phyloP scores from a whole-genome alignment of 2,888 invertebrate genomes.

The Graphium colonna region DNA sequence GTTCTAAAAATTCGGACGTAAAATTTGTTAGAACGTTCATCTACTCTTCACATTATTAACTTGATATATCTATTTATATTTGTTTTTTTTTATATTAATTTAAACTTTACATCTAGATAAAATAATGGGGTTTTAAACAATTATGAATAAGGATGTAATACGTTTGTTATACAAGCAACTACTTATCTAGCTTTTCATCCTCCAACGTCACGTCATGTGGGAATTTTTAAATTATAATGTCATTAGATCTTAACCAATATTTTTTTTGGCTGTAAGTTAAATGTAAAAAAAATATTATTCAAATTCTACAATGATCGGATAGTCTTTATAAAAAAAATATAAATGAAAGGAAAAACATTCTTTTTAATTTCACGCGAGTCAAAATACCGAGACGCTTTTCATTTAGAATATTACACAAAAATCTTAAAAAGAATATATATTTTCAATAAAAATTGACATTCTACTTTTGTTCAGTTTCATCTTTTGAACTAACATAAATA shows the following conservation, averaged over 20 bases:
- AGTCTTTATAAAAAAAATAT: not conserved
- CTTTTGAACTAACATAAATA: not conserved
- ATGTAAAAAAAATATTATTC: not conserved
- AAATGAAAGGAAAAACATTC: not conserved
- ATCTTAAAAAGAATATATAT: not conserved
- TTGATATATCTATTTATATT: no score
- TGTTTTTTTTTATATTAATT: no score
- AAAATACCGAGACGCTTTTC: no score
- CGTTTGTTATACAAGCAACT: no score
- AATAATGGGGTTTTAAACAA: no score
- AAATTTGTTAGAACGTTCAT: not conserved
- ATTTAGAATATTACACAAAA: no score
- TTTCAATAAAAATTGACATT: not conserved
- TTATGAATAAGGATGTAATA: no score
- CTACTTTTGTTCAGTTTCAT: not conserved
- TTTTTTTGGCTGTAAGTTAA: constrained; percentile 2
- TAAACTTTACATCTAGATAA: no score
- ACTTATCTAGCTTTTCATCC: not conserved
- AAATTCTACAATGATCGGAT: constrained; percentile 5
- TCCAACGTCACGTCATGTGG: constrained; percentile 54
- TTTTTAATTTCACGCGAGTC: no score
- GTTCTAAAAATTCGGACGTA: no score
- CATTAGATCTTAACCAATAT: not conserved
- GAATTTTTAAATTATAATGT: constrained; percentile 59
- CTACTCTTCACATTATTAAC: not conserved